Base-by-base conservation (phyloP, 2,797 vertebrate species). In the Antennarius maculatus region DNA sequence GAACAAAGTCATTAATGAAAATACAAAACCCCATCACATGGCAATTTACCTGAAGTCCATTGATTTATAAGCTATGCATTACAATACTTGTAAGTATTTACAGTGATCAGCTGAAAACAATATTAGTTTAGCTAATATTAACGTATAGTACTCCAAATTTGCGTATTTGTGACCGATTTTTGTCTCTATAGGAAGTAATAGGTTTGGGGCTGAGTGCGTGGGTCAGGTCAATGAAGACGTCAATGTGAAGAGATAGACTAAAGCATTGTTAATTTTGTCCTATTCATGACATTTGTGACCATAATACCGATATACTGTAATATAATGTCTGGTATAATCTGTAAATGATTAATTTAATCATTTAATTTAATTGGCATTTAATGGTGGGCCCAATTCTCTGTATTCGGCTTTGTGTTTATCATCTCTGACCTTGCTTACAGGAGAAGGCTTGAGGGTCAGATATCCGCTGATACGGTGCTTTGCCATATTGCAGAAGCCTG, bases 401-500 rank as follows among this genome's bases (percentile, higher is more conserved):
- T 70, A 78, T 57, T 81, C 58, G 78, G 57, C 84, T 75, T 73
- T 63, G 69, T 80, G 77, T 84, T 88, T 67, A 85, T 83, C 83
- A 80, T 61, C 5, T 54, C 68, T 92, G 92, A 93, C 92, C 92
- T 94, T 93, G 88, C 83, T 84, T 54, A 70, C 10, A 71, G 81
- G 74, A 75, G 63, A 88, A 67, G 67, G 75, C 86, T 86, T 78
- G 75, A 73, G 87, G 91, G 91, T 93, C 79, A 88, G 82, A 87
- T 83, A 82, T 75, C 82, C 76, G 89, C 92, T 92, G 91, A 93
- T 89, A 87, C 58, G 74, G 76, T 79, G 85, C 80, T 89, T 87
- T 76, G 77, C 85, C 91, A 91, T 92, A 92, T 88, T 92, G 91
- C 85, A 54, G 49, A 86, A 62, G 81, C 67, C 77, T 61, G 80